Evolutionary conservation across 2,797 vertebrate genomes (phyloP).

Genomic region (Trematomus bernacchii): DNA sequence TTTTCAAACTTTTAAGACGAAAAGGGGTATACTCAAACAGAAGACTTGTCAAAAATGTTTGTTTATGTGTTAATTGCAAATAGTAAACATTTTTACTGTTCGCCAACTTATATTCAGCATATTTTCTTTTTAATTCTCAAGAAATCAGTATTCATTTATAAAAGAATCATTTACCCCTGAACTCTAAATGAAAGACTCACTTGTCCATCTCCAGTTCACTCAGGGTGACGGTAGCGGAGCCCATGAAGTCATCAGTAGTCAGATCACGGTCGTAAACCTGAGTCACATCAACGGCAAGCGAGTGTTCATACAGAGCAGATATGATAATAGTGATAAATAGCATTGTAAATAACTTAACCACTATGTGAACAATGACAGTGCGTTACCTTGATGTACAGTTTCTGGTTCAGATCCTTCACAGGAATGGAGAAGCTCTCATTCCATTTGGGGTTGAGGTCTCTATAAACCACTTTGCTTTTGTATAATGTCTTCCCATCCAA

Average conservation of each 20-base stretch:
- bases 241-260: constrained; percentile 97
- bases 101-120: background rate
- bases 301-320: background rate
- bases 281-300: background rate
- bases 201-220: constrained; percentile 91
- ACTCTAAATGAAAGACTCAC: constrained; percentile 72
- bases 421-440: constrained; percentile 93
- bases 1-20: too few relatives aligned
- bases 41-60: background rate
- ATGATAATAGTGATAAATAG: background rate
- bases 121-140: background rate
- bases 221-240: constrained; percentile 86
- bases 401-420: constrained; percentile 91
- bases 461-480: constrained; percentile 96
- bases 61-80: background rate
- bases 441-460: constrained; percentile 95
- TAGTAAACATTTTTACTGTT: background rate
- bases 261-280: constrained; percentile 96
- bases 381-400: constrained; percentile 91
- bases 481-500: constrained; percentile 94
- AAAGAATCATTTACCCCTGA: background rate
- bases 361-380: background rate
- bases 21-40: too few relatives aligned
- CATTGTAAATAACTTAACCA: background rate
- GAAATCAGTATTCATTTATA: background rate